phyloP scores from a whole-genome alignment of 2,113 vertebrate genomes.

The Eidolon helvum region DNA sequence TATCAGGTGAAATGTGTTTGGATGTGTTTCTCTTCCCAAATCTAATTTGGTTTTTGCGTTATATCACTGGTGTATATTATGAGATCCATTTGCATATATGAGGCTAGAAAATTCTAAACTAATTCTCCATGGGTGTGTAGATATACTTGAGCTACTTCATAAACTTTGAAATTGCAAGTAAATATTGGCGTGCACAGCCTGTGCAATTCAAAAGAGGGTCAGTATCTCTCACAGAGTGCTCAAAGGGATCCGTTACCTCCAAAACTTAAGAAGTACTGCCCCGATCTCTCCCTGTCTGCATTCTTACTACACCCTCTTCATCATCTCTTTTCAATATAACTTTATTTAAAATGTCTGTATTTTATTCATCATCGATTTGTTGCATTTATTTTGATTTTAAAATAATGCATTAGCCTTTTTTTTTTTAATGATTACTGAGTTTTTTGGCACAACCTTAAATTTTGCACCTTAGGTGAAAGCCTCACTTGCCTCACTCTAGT shows the following conservation, averaged over 20 bases:
- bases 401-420: background rate
- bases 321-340: background rate
- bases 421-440: background rate
- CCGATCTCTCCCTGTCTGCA: rapidly evolving
- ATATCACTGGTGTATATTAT: background rate
- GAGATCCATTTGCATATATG: background rate
- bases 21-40: background rate
- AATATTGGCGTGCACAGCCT: background rate
- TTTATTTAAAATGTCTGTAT: background rate
- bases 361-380: background rate
- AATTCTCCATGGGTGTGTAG: background rate
- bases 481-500: background rate
- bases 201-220: background rate
- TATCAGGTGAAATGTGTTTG: background rate
- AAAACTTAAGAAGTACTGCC: background rate
- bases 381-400: background rate
- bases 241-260: background rate
- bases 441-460: background rate
- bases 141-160: background rate
- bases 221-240: background rate
- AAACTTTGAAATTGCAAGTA: background rate
- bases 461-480: background rate
- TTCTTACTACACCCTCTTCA: background rate
- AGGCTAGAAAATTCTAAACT: background rate
- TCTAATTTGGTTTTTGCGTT: background rate